Evolutionary conservation across 2,797 vertebrate genomes (phyloP).

Genomic region (Octomys mimax): DNA sequence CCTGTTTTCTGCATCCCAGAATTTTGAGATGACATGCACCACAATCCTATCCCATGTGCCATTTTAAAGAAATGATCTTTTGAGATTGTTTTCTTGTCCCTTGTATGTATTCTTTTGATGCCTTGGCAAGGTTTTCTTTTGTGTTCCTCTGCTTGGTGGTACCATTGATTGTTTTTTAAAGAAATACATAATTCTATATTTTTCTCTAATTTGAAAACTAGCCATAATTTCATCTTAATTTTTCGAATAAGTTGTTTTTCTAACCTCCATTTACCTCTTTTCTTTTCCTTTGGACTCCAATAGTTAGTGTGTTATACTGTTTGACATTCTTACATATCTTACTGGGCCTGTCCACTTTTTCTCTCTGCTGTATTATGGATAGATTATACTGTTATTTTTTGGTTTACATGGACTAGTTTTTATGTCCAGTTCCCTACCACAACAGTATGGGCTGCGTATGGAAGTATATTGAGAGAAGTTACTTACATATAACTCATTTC

Average conservation of each 20-base stretch:
- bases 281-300: not conserved
- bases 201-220: not conserved
- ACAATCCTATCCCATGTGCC: not conserved
- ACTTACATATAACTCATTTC: not conserved
- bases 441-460: not conserved
- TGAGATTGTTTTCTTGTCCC: not conserved
- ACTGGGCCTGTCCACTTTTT: not conserved
- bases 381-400: not conserved
- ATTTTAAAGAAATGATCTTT: not conserved
- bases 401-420: not conserved
- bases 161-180: not conserved
- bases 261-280: fast-evolving
- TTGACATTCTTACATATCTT: not conserved
- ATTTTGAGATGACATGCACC: not conserved
- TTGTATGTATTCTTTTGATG: not conserved
- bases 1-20: not conserved
- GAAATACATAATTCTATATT: not conserved
- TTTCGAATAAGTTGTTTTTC: not conserved
- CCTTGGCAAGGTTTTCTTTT: not conserved
- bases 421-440: not conserved
- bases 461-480: not conserved
- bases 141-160: not conserved
- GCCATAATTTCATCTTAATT: not conserved
- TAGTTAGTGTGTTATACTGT: not conserved
- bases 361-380: not conserved